These are phyloP conservation scores for Telmatherina bonti DNA, from an alignment of 2,797 vertebrate species.

Conservation along the genomic window DNA sequence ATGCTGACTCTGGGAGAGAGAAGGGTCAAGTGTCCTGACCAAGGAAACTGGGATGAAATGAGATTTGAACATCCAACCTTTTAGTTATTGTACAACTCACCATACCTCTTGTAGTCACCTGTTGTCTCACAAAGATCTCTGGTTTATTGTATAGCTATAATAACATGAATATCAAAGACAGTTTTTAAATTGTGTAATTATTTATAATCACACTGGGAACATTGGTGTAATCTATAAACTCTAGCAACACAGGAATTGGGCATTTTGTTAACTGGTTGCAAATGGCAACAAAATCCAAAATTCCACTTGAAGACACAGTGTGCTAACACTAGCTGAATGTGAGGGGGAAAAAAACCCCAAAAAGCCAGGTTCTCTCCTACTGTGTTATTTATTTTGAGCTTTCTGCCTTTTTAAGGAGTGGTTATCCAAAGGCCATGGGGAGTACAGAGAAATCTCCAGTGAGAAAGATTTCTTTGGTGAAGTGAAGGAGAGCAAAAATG, in stretches of 20 bases:
- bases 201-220: not conserved
- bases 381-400: conserved; percentile 3
- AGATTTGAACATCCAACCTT: not conserved
- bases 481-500: conserved; percentile 96
- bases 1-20: too few relatives aligned
- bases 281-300: not conserved
- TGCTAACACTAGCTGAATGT: not conserved
- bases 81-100: not conserved
- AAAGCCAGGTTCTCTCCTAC: not conserved
- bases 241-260: not conserved
- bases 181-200: not conserved
- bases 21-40: too few relatives aligned
- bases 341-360: not conserved
- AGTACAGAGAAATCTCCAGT: conserved; percentile 94
- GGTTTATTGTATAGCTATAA: not conserved
- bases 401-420: conserved; percentile 86
- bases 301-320: not conserved
- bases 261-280: not conserved
- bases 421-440: conserved; percentile 96
- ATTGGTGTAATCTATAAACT: not conserved
- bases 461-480: conserved; percentile 97
- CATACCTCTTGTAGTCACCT: not conserved
- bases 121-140: not conserved
- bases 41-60: not conserved
- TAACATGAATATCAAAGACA: not conserved